Evolutionary conservation across 1,140 invertebrate species (phyloP).

Genomic region (Drosophila watanabei): DNA sequence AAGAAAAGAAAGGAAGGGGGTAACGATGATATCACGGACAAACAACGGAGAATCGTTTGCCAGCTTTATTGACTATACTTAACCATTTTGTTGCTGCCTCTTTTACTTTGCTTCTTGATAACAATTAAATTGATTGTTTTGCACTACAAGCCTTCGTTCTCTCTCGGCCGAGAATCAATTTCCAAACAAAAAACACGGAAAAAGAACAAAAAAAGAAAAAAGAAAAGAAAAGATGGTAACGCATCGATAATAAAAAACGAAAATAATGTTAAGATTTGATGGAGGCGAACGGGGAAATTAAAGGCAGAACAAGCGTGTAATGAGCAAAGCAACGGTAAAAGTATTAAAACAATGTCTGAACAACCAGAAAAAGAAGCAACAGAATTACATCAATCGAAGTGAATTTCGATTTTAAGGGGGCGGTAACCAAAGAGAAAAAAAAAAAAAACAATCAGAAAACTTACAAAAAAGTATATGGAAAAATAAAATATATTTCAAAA

Average conservation of each 20-base stretch:
- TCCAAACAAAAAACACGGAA: slow-evolving; percentile 24
- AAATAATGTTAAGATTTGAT: slow-evolving; percentile 23
- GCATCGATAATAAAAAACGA: slow-evolving; percentile 30
- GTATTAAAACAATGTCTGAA: slow-evolving; percentile 43
- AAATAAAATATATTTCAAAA: neutral
- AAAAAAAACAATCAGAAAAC: neutral
- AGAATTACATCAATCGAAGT: slow-evolving; percentile 37
- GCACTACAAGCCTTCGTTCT: slow-evolving; percentile 25
- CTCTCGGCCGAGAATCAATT: slow-evolving; percentile 6
- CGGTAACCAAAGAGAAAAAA: slow-evolving; percentile 12
- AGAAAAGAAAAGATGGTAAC: slow-evolving; percentile 14
- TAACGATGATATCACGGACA: slow-evolving; percentile 11
- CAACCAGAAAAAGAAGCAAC: slow-evolving; percentile 7
- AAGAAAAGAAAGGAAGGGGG: no score
- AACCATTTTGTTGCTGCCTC: slow-evolving; percentile 19
- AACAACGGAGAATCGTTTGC: slow-evolving; percentile 11
- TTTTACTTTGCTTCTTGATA: slow-evolving; percentile 50
- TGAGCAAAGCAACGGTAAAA: slow-evolving; percentile 69
- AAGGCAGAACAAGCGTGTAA: slow-evolving; percentile 67
- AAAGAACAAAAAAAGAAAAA: slow-evolving; percentile 14
- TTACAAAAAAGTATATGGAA: neutral
- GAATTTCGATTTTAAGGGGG: slow-evolving; percentile 17
- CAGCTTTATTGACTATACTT: slow-evolving; percentile 35
- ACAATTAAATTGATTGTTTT: slow-evolving; percentile 79
- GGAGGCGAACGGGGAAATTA: slow-evolving; percentile 13